These are phyloP conservation scores for Deilephila elpenor DNA, from an alignment of 2,888 invertebrate genomes.

Conservation along the genomic window DNA sequence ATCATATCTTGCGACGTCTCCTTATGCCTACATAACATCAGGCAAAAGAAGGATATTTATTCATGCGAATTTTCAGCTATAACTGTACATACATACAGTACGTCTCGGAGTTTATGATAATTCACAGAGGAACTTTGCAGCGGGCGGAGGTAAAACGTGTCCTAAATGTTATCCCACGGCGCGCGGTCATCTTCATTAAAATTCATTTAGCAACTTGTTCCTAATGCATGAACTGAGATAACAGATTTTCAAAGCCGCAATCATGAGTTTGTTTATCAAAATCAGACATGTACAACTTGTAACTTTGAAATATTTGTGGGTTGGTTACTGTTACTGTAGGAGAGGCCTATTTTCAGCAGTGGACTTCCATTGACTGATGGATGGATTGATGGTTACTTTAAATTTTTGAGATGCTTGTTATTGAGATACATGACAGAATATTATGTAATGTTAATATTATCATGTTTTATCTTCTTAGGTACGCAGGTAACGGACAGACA, in stretches of 20 bases:
- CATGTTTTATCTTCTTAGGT: no score
- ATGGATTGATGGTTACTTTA: no score
- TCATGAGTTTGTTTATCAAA: not conserved
- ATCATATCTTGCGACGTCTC: no score
- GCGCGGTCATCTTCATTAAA: conserved; percentile 8
- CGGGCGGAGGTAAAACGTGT: conserved; percentile 6
- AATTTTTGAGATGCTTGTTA: not conserved
- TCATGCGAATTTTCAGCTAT: not conserved
- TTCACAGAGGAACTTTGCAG: not conserved
- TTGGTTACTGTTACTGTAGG: no score
- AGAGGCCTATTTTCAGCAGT: no score
- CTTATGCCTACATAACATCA: no score
- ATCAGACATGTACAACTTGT: not conserved
- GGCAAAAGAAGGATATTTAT: no score
- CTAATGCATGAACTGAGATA: not conserved
- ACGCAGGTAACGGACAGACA: no score
- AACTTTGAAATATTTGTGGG: no score
- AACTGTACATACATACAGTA: not conserved
- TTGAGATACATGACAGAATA: no score
- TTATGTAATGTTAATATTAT: no score
- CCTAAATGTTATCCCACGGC: conserved; percentile 14
- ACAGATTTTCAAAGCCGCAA: conserved; percentile 4
- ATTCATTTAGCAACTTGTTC: conserved; percentile 18
- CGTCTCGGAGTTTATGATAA: not conserved
- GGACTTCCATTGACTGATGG: no score